phyloP scores from a whole-genome alignment of 2,888 invertebrate genomes.

The Entomobrya proxima region DNA sequence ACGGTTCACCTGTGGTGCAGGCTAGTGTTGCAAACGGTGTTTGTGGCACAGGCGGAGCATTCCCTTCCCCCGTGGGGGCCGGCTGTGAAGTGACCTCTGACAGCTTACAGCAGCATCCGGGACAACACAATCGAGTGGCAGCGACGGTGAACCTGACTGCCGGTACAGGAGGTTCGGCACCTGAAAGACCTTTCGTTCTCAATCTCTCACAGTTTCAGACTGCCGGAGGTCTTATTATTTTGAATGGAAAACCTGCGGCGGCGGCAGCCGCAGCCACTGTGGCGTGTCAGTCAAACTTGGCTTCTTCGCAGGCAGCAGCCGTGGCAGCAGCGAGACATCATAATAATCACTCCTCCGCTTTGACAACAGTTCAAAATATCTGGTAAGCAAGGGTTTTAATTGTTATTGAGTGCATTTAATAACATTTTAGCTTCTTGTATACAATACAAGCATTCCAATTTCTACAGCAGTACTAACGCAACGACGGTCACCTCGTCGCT shows the following conservation, averaged over 20 bases:
- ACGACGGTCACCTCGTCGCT: slow-evolving; percentile 70
- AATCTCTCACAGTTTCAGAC: slow-evolving; percentile 89
- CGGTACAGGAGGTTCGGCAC: slow-evolving; percentile 59
- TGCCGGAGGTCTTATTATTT: slow-evolving; percentile 87
- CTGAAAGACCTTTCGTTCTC: slow-evolving; percentile 81
- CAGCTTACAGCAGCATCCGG: slow-evolving; percentile 53
- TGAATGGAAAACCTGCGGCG: slow-evolving; percentile 79
- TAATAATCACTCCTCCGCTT: slow-evolving; percentile 69
- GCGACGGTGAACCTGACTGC: slow-evolving; percentile 67
- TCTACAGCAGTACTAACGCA: slow-evolving; percentile 58
- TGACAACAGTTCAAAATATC: slow-evolving; percentile 73
- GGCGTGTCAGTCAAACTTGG: slow-evolving; percentile 48
- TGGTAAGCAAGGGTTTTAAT: slow-evolving; percentile 61
- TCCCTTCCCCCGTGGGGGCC: slow-evolving; percentile 58
- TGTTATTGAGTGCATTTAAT: background rate
- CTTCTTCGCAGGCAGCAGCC: slow-evolving; percentile 65
- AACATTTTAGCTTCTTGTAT: background rate
- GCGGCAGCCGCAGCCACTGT: slow-evolving; percentile 67
- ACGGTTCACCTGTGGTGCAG: slow-evolving; percentile 67
- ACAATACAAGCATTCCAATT: background rate
- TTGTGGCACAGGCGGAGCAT: slow-evolving; percentile 54
- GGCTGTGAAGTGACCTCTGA: slow-evolving; percentile 64
- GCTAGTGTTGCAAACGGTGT: slow-evolving; percentile 56
- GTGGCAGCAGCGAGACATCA: slow-evolving; percentile 68
- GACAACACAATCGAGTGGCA: slow-evolving; percentile 62